Percentiles rank a stretch among this genome's conserved stretches.
Conservation (phyloP, 2,797 vertebrate genomes). For the Gallinago solitaria region DNA sequence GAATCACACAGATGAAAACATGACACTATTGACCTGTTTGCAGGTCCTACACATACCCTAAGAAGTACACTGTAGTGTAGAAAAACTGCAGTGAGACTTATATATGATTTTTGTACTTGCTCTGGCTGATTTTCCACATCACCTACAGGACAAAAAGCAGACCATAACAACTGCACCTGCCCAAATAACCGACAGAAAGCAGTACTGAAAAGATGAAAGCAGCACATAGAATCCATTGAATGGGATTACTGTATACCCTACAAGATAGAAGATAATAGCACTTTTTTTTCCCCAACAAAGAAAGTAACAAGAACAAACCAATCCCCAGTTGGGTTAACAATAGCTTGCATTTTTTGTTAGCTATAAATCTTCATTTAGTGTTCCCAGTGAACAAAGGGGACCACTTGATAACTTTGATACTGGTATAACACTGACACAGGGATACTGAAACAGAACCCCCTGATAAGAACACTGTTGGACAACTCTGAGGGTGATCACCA, state of each 20-base stretch:
- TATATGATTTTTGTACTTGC: neutral
- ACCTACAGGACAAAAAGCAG: neutral
- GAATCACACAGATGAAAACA: neutral
- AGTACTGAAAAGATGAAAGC: slow-evolving; percentile 33
- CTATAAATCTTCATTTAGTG: slow-evolving; percentile 35
- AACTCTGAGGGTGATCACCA: neutral
- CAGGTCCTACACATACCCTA: neutral
- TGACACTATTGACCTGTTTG: neutral
- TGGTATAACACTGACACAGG: neutral
- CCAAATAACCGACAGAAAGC: neutral
- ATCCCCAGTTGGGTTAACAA: slow-evolving; percentile 3
- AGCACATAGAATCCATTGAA: neutral
- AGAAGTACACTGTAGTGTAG: neutral
- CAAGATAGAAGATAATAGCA: slow-evolving; percentile 19
- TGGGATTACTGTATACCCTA: neutral
- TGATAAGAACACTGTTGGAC: slow-evolving; percentile 20
- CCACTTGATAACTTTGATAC: slow-evolving; percentile 8
- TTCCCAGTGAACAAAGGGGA: neutral
- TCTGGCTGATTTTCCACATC: slow-evolving; percentile 13
- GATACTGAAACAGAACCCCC: slow-evolving; percentile 30
- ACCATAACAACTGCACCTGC: neutral
- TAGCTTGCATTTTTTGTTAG: slow-evolving; percentile 10
- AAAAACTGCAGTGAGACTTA: neutral
- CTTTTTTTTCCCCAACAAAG: slow-evolving; percentile 30
- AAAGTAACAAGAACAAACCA: slow-evolving; percentile 10